A percentile compares a stretch with the other conserved stretches of the same genome.
Conservation (phyloP, 2,888 invertebrate species). For the Parascotia fuliginaria region DNA sequence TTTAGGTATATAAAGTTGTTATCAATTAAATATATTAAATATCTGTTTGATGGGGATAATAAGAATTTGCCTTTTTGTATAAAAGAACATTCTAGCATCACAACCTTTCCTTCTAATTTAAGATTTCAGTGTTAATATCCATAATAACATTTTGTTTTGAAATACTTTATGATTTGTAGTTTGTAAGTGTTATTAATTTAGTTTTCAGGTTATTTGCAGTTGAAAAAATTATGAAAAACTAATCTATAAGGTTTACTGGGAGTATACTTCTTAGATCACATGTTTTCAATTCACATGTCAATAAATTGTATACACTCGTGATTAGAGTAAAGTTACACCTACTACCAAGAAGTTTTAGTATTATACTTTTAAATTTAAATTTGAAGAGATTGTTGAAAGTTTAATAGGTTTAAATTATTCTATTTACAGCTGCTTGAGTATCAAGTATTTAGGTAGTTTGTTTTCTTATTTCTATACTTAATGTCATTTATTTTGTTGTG, state of each 20-base stretch:
- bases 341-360: no score
- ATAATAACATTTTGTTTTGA: neutral
- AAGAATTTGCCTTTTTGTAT: no score
- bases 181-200: neutral
- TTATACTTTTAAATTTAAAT: neutral
- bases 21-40: no score
- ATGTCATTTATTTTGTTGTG: no score
- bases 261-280: neutral
- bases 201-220: neutral
- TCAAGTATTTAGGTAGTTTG: neutral
- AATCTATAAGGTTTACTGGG: no score
- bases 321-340: no score
- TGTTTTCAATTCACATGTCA: neutral
- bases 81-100: no score
- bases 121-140: no score
- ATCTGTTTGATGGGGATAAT: no score
- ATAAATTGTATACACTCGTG: neutral
- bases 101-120: no score
- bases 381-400: slow-evolving; percentile 31
- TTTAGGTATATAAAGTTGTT: slow-evolving; percentile 9
- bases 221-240: no score
- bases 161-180: neutral
- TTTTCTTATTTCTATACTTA: no score
- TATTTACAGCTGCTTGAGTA: slow-evolving; percentile 22
- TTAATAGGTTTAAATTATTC: slow-evolving; percentile 18